Evolutionary conservation across 1,140 invertebrate genomes (phyloP).

Genomic region (Aphidius gifuensis): DNA sequence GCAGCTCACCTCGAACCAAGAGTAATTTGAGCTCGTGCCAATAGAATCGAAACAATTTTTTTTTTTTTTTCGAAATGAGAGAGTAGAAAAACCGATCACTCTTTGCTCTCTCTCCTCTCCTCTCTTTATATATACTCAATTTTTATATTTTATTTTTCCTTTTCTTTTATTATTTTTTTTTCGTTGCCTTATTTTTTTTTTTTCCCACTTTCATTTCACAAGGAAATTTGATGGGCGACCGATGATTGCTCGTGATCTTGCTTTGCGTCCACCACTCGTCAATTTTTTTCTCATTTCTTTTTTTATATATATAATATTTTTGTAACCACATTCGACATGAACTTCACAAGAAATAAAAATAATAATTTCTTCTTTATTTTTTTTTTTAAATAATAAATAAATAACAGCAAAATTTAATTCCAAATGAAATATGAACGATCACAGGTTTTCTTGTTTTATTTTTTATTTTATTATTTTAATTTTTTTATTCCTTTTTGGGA

Average conservation of each 20-base stretch:
- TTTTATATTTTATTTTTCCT: slow-evolving; percentile 27
- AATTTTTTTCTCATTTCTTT: slow-evolving; percentile 5
- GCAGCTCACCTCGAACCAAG: not conserved
- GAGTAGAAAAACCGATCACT: slow-evolving; percentile 22
- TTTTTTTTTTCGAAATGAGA: slow-evolving; percentile 10
- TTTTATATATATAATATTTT: not conserved
- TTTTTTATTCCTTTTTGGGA: slow-evolving; percentile 3
- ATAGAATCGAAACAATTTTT: slow-evolving; percentile 36
- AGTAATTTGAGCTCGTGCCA: slow-evolving; percentile 41
- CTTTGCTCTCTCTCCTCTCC: slow-evolving; percentile 6
- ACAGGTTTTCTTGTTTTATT: slow-evolving; percentile 5
- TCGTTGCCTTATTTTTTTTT: slow-evolving; percentile 28
- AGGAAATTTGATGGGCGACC: slow-evolving; percentile 26
- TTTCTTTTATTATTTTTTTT: slow-evolving; percentile 20
- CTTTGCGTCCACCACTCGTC: slow-evolving; percentile 3
- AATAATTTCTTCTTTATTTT: not conserved
- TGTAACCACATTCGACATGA: not conserved
- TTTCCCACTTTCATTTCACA: slow-evolving; percentile 24
- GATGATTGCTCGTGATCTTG: slow-evolving; percentile 22
- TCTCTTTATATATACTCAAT: not conserved
- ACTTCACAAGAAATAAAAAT: not conserved
- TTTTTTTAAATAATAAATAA: not conserved
- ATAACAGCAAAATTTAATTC: slow-evolving; percentile 20
- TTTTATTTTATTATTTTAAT: slow-evolving; percentile 15
- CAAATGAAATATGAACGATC: slow-evolving; percentile 20